Conservation (phyloP, 2,113 vertebrate species). For the Nibea coibor region DNA sequence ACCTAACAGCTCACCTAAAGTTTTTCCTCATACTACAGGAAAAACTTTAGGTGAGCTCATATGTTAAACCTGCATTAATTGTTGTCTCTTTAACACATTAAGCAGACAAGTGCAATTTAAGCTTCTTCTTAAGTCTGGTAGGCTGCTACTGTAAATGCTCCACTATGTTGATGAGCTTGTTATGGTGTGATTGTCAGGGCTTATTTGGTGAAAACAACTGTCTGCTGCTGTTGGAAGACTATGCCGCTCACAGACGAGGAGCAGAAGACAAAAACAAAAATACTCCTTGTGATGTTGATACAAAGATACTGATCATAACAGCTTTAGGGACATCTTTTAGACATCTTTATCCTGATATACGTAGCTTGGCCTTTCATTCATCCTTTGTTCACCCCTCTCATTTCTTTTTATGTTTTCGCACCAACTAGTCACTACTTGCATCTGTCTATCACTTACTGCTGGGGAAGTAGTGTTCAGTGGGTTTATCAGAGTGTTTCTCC, state of each 20-base stretch:
- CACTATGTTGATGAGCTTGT: no score
- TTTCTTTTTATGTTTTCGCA: no score
- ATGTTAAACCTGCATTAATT: not conserved
- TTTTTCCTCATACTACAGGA: not conserved
- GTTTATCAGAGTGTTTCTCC: not conserved
- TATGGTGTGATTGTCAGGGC: not conserved
- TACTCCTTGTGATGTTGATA: no score
- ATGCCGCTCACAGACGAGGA: no score
- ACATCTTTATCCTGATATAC: no score
- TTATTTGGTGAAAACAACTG: not conserved
- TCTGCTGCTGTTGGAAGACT: not conserved
- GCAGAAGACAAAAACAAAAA: no score
- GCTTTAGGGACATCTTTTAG: no score
- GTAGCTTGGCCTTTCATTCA: no score
- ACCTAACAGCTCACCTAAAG: not conserved
- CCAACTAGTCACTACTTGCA: no score
- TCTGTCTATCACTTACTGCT: not conserved
- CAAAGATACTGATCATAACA: no score
- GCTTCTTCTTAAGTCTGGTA: not conserved
- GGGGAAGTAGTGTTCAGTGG: not conserved
- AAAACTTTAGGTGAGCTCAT: no score
- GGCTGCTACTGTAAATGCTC: not conserved
- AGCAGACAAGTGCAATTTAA: not conserved
- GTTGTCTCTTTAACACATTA: not conserved
- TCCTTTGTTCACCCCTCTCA: no score